Evolutionary conservation across 2,113 vertebrate genomes (phyloP).

Genomic region (Anarrhichthys ocellatus): DNA sequence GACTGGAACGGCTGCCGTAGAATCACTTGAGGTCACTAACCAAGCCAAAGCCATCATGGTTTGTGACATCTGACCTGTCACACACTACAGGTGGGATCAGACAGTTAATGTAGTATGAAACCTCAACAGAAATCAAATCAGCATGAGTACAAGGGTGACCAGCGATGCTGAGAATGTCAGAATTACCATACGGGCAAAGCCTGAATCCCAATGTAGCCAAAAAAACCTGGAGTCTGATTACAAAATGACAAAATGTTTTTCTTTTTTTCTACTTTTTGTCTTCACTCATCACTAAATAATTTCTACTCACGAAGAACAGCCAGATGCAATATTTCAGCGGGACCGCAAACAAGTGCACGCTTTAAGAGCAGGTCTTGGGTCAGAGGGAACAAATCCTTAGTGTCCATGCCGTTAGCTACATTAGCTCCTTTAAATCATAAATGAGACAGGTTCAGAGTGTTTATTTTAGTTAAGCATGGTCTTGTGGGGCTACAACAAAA

Average conservation of each 20-base stretch:
- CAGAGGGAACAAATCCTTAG: background rate
- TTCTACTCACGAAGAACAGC: background rate
- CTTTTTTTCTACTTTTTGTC: background rate
- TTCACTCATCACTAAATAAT: background rate
- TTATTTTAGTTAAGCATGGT: no score
- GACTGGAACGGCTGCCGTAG: background rate
- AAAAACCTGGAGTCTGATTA: background rate
- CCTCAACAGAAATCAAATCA: constrained; percentile 39
- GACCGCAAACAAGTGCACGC: background rate
- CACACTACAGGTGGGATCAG: constrained; percentile 29
- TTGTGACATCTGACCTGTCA: constrained; percentile 39
- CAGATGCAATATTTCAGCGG: background rate
- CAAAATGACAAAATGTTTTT: background rate
- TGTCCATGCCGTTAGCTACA: background rate
- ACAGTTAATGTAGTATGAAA: constrained; percentile 45
- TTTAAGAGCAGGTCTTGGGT: background rate
- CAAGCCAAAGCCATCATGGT: constrained; percentile 1
- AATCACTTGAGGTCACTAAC: constrained; percentile 22
- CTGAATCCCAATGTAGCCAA: background rate
- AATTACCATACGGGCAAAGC: constrained; percentile 2
- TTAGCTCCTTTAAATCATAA: background rate
- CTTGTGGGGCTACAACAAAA: no score
- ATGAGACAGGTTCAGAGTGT: no score
- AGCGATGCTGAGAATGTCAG: constrained; percentile 7
- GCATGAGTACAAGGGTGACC: background rate